phyloP scores from a whole-genome alignment of 2,113 vertebrate genomes.

The Arizona elegans region DNA sequence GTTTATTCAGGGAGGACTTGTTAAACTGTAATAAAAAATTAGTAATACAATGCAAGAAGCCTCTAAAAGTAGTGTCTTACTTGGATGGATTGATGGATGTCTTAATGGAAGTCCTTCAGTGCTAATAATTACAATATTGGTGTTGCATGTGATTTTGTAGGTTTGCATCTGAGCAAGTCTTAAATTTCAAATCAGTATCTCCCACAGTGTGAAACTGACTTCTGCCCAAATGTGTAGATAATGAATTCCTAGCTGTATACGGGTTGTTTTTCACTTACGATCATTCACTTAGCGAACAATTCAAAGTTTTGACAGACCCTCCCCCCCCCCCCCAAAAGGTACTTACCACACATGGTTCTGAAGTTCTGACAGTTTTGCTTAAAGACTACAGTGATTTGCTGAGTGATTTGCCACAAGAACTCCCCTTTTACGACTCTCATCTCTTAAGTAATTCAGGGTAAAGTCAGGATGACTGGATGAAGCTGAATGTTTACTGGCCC shows the following conservation, averaged over 20 bases:
- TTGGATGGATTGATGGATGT: background rate
- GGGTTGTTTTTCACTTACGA: background rate
- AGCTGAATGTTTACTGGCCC: too few species aligned
- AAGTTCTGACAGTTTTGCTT: background rate
- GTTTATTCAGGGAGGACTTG: conserved; percentile 10
- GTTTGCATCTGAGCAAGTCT: background rate
- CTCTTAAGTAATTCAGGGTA: too few species aligned
- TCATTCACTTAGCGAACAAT: background rate
- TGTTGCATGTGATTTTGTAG: background rate
- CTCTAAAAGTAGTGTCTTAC: conserved; percentile 6
- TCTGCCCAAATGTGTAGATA: background rate
- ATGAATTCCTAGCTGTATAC: background rate
- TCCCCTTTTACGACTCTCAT: too few species aligned
- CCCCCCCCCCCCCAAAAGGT: background rate
- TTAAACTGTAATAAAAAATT: conserved; percentile 24
- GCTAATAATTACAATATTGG: background rate
- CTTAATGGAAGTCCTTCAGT: background rate
- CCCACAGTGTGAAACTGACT: background rate
- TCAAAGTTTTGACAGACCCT: background rate
- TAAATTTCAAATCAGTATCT: background rate
- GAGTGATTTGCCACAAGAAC: background rate
- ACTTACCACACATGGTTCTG: background rate
- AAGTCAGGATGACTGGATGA: too few species aligned
- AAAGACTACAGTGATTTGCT: background rate
- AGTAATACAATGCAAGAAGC: background rate